Percentiles rank a stretch among this genome's conserved stretches.
These are phyloP conservation scores for Alaudala cheleensis DNA, from an alignment of 2,113 vertebrate species.

Conservation along the genomic window DNA sequence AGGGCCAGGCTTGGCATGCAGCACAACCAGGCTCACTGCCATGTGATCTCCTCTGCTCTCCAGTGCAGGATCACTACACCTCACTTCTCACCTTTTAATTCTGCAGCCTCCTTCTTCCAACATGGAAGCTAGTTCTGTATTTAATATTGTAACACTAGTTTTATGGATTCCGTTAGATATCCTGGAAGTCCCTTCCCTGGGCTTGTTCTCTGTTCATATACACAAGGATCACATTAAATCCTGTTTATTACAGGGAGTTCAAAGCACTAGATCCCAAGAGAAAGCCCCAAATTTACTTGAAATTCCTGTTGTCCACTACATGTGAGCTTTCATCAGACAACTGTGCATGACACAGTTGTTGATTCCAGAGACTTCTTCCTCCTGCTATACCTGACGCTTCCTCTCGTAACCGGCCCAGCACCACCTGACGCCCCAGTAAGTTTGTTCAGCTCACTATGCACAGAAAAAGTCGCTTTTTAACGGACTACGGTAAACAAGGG, in stretches of 20 bases:
- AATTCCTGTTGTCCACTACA: background rate
- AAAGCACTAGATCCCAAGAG: background rate
- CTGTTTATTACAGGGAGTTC: background rate
- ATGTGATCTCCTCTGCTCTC: background rate
- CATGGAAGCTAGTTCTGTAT: background rate
- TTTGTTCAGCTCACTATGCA: background rate
- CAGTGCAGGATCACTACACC: background rate
- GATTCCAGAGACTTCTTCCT: background rate
- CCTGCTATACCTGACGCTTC: background rate
- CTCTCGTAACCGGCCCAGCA: too few species aligned
- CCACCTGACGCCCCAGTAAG: background rate
- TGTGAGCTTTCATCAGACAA: background rate
- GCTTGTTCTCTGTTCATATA: background rate
- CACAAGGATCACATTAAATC: background rate
- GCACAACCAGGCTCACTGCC: background rate
- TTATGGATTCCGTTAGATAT: background rate
- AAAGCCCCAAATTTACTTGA: background rate
- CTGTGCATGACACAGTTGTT: background rate
- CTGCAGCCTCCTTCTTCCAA: background rate
- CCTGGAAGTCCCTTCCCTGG: background rate
- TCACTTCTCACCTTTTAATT: background rate
- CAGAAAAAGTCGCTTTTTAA: background rate
- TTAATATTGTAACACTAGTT: background rate
- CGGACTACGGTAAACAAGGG: background rate
- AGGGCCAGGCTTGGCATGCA: background rate